phyloP scores from a whole-genome alignment of 1,140 invertebrate species.

The Nasonia longicornis region DNA sequence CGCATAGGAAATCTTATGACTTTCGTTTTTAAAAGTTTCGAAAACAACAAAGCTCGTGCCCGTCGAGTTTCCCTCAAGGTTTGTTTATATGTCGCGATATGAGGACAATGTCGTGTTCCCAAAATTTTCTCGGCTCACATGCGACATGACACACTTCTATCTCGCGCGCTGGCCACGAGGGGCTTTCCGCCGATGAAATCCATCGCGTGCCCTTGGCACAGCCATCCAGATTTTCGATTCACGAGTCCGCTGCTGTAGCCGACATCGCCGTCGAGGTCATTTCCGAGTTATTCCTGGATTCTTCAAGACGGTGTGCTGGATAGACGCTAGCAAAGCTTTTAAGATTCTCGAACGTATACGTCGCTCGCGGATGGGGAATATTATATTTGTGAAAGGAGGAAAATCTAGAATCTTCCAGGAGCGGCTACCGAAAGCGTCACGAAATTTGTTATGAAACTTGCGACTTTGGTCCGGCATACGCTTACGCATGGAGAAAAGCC shows the following conservation, averaged over 20 bases:
- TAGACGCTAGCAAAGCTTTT: neutral
- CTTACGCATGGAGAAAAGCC: too few relatives aligned
- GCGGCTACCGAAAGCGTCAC: too few relatives aligned
- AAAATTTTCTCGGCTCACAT: constrained; percentile 29
- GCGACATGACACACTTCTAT: constrained; percentile 31
- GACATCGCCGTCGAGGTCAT: neutral
- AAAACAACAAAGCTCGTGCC: neutral
- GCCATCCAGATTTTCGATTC: constrained; percentile 12
- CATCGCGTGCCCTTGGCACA: neutral
- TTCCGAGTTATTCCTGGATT: constrained; percentile 40
- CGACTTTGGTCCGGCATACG: too few relatives aligned
- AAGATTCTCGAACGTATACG: neutral
- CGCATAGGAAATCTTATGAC: too few relatives aligned
- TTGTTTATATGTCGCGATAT: constrained; percentile 37
- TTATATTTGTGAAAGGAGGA: too few relatives aligned
- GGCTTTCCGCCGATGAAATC: neutral
- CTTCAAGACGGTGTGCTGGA: neutral
- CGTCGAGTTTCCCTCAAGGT: neutral
- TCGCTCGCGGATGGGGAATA: neutral
- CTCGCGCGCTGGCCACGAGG: neutral
- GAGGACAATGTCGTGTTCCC: constrained; percentile 28
- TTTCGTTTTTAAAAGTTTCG: neutral
- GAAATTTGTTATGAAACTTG: too few relatives aligned
- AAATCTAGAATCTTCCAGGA: too few relatives aligned
- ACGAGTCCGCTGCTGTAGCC: neutral